A percentile compares a stretch with the other conserved stretches of the same genome.
These are phyloP conservation scores for Fulica atra DNA, from an alignment of 2,113 vertebrate genomes.

Conservation along the genomic window DNA sequence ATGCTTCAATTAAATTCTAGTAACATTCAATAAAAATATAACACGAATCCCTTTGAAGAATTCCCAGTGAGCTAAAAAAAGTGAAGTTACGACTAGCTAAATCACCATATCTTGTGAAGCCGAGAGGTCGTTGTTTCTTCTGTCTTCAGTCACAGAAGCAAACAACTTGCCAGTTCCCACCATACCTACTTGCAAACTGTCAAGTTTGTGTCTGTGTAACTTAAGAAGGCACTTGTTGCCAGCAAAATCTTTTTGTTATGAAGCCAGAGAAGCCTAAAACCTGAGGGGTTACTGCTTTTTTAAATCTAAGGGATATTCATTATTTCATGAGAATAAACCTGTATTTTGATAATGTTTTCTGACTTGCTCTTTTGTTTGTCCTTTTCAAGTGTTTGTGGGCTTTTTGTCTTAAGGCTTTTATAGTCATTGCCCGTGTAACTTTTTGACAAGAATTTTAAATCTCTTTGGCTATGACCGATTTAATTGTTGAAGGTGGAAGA, in stretches of 20 bases:
- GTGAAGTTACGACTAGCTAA: not conserved
- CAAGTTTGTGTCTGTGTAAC: not conserved
- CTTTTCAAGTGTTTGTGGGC: not conserved
- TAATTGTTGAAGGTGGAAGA: not conserved
- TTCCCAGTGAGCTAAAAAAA: not conserved
- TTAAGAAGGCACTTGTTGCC: constrained; percentile 25
- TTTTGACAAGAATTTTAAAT: not conserved
- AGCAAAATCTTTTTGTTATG: not conserved
- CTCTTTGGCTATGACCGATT: not conserved
- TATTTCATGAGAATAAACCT: not conserved
- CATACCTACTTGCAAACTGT: fast-evolving
- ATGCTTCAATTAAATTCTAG: not conserved
- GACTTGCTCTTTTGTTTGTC: not conserved
- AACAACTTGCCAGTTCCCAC: not conserved
- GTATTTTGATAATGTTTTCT: not conserved
- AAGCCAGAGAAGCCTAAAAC: not conserved
- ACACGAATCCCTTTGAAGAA: not conserved
- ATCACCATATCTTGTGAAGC: not conserved
- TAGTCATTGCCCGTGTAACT: not conserved
- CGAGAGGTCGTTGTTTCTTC: not conserved
- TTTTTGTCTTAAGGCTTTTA: not conserved
- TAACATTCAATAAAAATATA: not conserved
- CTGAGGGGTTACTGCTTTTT: not conserved
- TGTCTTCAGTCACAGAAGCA: not conserved
- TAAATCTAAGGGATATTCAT: not conserved